Evolutionary conservation across 2,113 vertebrate species (phyloP), one percentile per base, ranked within the genome.

Genomic region (Camelus dromedarius): DNA sequence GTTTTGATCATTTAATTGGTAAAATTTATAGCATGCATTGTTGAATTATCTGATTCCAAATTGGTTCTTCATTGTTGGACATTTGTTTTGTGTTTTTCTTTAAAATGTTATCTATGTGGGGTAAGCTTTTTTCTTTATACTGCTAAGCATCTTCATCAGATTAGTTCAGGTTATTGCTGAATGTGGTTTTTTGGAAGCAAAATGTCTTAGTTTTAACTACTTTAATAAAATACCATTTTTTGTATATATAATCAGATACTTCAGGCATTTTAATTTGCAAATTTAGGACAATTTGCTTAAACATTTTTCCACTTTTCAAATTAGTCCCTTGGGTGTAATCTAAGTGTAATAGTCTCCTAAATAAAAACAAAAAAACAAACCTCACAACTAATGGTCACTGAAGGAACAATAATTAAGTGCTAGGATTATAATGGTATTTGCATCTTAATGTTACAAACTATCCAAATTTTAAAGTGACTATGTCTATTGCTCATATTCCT

Each of bases 281-380:
- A 97, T 96, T 91, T 96, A 87, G 84, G 92, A 32, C 95, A 91
- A 89, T 93, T 97, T 97, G 82, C 28, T 96, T 95, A 95, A 94
- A 75, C 30, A 18, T 20, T 60, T 70, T 92, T 84, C 76, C 16
- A 12, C 32, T 92, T 96, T 89, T 72, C 22, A 73, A 86, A 32
- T 81, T 94, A 84, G 30, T 67, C 70, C 73, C 15, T 72, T 67
- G 54, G 14, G 20, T 92, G 1, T 81, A 42, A 83, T 91, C 18
- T 28, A 38, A 42, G 2, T 26, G 13, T 95, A 79, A 22, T 70
- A n/a, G n/a, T 81, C 16, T 6, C 18, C 24, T 84, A 83, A 91
- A 73, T 64, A 82, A 76, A 75, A 91, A 30, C 54, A 6, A 77
- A 89, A 89, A 84, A 72, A 42, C 7, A 15, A 66, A 90, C 64